Evolutionary conservation across 2,113 vertebrate genomes (phyloP).

Genomic region (Andinoacara biseriatus): DNA sequence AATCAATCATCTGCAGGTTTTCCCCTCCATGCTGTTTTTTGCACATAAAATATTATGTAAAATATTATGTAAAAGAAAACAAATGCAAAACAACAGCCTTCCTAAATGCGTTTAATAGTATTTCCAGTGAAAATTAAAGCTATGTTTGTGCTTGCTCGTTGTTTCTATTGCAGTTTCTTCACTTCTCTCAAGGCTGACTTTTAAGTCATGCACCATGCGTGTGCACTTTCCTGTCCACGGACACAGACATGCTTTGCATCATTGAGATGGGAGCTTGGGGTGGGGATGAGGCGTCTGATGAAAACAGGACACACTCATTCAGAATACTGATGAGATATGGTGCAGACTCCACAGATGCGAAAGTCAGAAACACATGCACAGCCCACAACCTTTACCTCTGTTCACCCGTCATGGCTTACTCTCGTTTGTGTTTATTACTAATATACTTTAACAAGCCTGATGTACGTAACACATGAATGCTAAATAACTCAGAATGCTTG

Average conservation of each 20-base stretch:
- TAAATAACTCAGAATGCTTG: neutral
- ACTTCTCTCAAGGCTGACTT: conserved; percentile 17
- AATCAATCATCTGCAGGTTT: conserved; percentile 17
- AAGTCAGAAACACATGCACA: conserved; percentile 23
- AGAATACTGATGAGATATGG: conserved; percentile 61
- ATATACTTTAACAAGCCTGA: conserved; percentile 40
- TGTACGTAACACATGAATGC: conserved; percentile 22
- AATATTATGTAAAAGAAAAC: neutral
- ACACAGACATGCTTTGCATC: conserved; percentile 42
- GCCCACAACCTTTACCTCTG: conserved; percentile 46
- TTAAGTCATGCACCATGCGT: conserved; percentile 1
- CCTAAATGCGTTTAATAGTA: neutral
- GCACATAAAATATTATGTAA: neutral
- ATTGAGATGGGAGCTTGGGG: conserved; percentile 30
- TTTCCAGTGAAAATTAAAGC: neutral
- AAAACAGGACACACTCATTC: conserved; percentile 50
- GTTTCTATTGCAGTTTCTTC: conserved; percentile 10
- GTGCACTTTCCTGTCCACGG: conserved; percentile 1
- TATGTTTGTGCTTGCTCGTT: neutral
- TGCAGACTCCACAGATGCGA: conserved; percentile 40
- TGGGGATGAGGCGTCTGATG: conserved; percentile 34
- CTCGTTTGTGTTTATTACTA: conserved; percentile 15
- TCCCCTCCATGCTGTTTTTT: neutral
- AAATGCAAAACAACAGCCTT: conserved; percentile 8
- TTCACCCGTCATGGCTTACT: conserved; percentile 20